Base-by-base conservation (phyloP, 2,888 invertebrate genomes). In the Margaritifera margaritifera region DNA sequence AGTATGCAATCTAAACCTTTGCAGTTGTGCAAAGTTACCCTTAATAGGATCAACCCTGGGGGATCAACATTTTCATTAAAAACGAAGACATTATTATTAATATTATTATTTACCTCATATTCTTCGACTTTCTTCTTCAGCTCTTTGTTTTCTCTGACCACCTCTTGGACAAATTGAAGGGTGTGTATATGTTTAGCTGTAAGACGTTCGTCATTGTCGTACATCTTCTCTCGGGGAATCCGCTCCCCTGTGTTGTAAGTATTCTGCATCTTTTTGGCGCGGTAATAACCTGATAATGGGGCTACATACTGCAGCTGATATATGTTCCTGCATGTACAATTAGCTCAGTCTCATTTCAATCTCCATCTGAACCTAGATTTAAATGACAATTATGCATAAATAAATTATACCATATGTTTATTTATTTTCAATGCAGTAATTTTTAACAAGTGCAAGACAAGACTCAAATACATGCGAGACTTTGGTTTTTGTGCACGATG, bases 111-210 rank as follows among this genome's bases (percentile, higher is more conserved):
- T 77, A 87, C 87, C 86, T 88, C 86, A 6, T 84, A 75, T 55
- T 84, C 83, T 57, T 82, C 79, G n/a, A 87, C 68, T 66, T 72
- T 78, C 22, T 78, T 73, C 66, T 87, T 87, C 42, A 88, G 69
- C 6, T 75, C 66, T 74, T 86, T 87, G 72, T 88, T 88, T 77
- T 88, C 86, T 54, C 80, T 80, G 18, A 83, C 87, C 22, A 87
- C 77, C 58, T 88, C 87, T 73, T 88, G 86, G 6, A 87, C 78
- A 74, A 88, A 87, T 64, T 83, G 79, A 53, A 87, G 73, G 15
- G 88, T 86, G 63, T 87, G 79, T 31, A 87, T 84, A 68, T 87
- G 87, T 74, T 86, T 87, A 27, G 79, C 78, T 11, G 86, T 82
- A 15, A 86, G 74, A 67, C 86, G 70, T 59, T 86, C 85, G 69